A percentile compares a stretch with the other conserved stretches of the same genome.
Evolutionary conservation across 2,797 vertebrate genomes (phyloP).

Genomic region (Platalea minor): DNA sequence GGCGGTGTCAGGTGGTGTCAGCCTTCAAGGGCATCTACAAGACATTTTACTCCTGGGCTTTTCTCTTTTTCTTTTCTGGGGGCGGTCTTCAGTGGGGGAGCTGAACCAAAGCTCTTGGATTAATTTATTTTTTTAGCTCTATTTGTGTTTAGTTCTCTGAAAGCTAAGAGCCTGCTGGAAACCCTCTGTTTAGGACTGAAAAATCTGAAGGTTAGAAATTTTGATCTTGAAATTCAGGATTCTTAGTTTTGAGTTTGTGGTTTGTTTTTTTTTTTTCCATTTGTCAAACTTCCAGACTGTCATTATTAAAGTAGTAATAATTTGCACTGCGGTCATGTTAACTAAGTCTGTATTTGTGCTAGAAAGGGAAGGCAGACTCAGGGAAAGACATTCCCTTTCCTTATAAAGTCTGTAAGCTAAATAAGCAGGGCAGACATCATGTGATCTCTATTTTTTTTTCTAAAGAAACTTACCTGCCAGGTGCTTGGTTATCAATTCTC

Average conservation of each 20-base stretch:
- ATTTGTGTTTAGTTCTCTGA: not conserved
- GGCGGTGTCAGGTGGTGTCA: not conserved
- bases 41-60: not conserved
- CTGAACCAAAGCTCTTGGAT: not conserved
- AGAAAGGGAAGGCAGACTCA: not conserved
- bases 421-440: not conserved
- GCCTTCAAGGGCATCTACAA: not conserved
- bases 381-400: not conserved
- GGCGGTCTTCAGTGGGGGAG: not conserved
- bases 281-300: not conserved
- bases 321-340: not conserved
- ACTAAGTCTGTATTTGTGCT: not conserved
- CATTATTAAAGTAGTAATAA: not conserved
- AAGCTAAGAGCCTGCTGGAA: not conserved
- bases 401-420: not conserved
- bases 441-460: not conserved
- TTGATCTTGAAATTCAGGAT: not conserved
- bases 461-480: not conserved
- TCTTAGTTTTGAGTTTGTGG: not conserved
- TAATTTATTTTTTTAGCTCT: rapidly evolving
- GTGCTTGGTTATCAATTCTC: not conserved
- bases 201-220: not conserved
- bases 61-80: not conserved
- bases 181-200: not conserved
- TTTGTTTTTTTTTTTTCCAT: not conserved